Percentiles rank a stretch among this genome's conserved stretches.
These are phyloP conservation scores for Mystacornis crossleyi DNA, from an alignment of 2,113 vertebrate genomes.

Conservation along the genomic window DNA sequence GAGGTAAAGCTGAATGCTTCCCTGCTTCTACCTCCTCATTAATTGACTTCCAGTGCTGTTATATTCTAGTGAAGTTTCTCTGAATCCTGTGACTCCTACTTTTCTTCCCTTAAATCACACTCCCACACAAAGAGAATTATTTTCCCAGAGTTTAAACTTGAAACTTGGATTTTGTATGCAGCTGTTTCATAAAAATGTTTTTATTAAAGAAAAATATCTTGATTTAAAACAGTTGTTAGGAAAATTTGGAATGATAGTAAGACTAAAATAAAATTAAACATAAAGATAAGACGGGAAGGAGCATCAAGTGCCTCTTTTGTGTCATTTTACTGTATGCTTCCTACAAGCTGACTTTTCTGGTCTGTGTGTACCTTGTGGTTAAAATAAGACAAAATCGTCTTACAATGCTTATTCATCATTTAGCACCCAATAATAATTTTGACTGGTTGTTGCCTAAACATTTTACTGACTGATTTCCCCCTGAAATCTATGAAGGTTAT, in stretches of 20 bases:
- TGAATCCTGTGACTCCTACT: not conserved
- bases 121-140: not conserved
- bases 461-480: not conserved
- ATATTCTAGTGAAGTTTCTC: slow-evolving; percentile 9
- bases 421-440: not conserved
- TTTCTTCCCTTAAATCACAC: not conserved
- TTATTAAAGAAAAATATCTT: not conserved
- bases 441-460: not conserved
- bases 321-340: not conserved
- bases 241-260: not conserved
- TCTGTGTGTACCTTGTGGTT: not conserved
- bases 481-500: not conserved
- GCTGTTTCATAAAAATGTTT: not conserved
- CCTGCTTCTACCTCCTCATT: not conserved
- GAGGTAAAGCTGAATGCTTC: slow-evolving; percentile 40
- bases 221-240: not conserved
- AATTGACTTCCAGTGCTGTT: slow-evolving; percentile 27
- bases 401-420: not conserved
- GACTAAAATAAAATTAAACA: not conserved
- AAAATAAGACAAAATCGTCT: not conserved
- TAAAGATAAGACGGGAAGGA: not conserved
- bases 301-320: not conserved
- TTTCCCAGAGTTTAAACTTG: not conserved
- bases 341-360: not conserved
- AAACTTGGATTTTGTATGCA: not conserved